A percentile compares a stretch with the other conserved stretches of the same genome.
Conservation (phyloP, 2,888 invertebrate genomes). For the Imbricaverruca yamaguchii region DNA sequence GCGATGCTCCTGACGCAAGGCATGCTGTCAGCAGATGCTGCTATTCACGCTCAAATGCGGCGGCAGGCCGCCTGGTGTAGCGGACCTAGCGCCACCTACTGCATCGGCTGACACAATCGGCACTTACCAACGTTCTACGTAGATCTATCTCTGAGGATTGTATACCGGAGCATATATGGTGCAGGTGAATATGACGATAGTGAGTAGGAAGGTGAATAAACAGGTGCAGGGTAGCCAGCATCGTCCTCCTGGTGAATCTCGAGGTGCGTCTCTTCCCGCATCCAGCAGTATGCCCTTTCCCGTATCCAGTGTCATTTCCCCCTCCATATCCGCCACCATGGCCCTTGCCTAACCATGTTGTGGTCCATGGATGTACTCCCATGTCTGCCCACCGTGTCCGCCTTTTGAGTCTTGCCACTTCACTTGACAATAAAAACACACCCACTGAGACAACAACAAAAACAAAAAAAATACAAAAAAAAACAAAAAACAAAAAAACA, state of each 20-base stretch:
- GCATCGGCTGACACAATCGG: no score
- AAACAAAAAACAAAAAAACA: no score
- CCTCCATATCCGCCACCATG: conserved; percentile 19
- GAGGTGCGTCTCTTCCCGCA: conserved; percentile 12
- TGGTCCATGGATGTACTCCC: conserved; percentile 67
- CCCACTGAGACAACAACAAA: no score
- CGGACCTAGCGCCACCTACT: no score
- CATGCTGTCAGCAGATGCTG: no score
- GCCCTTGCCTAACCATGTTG: conserved; percentile 24
- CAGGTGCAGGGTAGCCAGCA: neutral
- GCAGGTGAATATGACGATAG: neutral
- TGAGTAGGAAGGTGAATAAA: neutral
- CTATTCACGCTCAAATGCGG: no score
- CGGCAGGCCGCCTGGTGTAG: no score
- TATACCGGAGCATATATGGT: neutral
- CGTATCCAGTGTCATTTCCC: conserved; percentile 2
- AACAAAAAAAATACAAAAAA: no score
- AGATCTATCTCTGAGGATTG: neutral
- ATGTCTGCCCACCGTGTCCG: conserved; percentile 81
- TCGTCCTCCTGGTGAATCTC: no score
- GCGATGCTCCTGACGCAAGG: no score
- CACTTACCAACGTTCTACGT: no score
- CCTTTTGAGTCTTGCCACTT: conserved; percentile 82
- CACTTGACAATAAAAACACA: conserved; percentile 49
- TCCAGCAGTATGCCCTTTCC: conserved; percentile 17